Base-by-base conservation (phyloP, 2,888 invertebrate genomes). In the Synanthedon myopaeformis region DNA sequence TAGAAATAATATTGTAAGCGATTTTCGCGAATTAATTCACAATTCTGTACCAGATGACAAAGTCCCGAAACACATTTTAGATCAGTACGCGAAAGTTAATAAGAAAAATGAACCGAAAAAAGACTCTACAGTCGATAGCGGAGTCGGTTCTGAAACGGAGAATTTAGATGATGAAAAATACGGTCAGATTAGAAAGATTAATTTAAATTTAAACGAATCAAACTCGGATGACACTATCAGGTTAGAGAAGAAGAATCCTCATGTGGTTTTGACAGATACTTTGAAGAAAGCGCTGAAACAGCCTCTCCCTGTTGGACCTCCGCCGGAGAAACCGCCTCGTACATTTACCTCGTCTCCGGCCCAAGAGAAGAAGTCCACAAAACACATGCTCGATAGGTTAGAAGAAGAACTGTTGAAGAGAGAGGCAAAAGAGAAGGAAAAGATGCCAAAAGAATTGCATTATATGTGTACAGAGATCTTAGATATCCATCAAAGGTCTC, bases 271-370 rank as follows among this genome's bases (percentile, higher is more conserved):
- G 52, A 87, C 90, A 0, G 91, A 91, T 61, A 92, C 91, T 1
- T 74, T 93, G 42, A 91, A 91, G 67, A 89, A 89, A 58, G 92
- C 91, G 14, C 74, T 93, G 50, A 91, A 90, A 66, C 90, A 91
- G 60, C 93, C 93, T 0, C 66, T 93, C 51, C 93, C 93, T 0
- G 58, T 76, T 3, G 93, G 93, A 0, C 93, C 93, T 4, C 92
- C 94, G 0, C 94, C 94, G 0, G 91, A 91, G 64, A 94, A 94
- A 69, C 94, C 94, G 1, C 94, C 94, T 0, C 76, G 94, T 58
- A 90, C 89, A 1, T 92, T 92, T 63, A 79, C 81, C 42, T 81
- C 59, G 19, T 61, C 71, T 0, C 63, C 78, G 0, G 70, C 67
- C 8, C 64, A 63, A 4, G 76, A 74, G 64, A 78, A 76, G 45